Conservation (phyloP, 2,888 invertebrate genomes). For the Argynnis bischoffii region DNA sequence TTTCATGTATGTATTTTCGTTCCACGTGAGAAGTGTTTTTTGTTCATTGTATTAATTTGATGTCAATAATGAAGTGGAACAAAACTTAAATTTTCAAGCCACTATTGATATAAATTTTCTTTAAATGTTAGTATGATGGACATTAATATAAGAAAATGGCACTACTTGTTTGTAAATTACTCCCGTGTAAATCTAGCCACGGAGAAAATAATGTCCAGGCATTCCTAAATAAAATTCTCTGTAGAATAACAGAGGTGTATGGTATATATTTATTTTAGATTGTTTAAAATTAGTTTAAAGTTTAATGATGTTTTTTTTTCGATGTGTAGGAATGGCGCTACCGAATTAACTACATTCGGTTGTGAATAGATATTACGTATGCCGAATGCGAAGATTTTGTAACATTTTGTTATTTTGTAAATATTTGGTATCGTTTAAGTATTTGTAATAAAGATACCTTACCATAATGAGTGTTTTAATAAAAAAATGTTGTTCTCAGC, state of each 20-base stretch:
- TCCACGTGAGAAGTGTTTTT: too few species aligned
- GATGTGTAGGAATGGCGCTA: conserved; percentile 21
- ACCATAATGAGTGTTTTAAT: conserved; percentile 60
- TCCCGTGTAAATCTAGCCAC: not conserved
- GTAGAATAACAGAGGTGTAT: conserved; percentile 57
- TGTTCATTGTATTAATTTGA: too few species aligned
- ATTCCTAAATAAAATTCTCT: conserved; percentile 42
- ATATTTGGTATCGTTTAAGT: conserved; percentile 64
- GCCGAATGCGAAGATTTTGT: conserved; percentile 48
- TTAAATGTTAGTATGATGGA: too few species aligned
- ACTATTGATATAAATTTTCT: too few species aligned
- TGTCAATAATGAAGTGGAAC: too few species aligned
- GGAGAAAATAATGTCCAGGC: conserved; percentile 26
- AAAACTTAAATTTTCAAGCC: too few species aligned
- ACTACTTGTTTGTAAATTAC: too few species aligned
- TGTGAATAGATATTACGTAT: conserved; percentile 23
- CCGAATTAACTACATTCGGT: conserved; percentile 18
- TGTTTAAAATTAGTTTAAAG: conserved; percentile 30
- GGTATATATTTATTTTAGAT: conserved; percentile 62
- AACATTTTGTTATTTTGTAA: conserved; percentile 67
- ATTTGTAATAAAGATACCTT: conserved; percentile 75
- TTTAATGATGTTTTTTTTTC: conserved; percentile 31
- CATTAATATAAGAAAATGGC: too few species aligned
- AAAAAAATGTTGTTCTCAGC: conserved; percentile 16
- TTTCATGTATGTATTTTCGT: too few species aligned